Evolutionary conservation across 2,797 vertebrate genomes (phyloP).

Genomic region (Natrix natrix): DNA sequence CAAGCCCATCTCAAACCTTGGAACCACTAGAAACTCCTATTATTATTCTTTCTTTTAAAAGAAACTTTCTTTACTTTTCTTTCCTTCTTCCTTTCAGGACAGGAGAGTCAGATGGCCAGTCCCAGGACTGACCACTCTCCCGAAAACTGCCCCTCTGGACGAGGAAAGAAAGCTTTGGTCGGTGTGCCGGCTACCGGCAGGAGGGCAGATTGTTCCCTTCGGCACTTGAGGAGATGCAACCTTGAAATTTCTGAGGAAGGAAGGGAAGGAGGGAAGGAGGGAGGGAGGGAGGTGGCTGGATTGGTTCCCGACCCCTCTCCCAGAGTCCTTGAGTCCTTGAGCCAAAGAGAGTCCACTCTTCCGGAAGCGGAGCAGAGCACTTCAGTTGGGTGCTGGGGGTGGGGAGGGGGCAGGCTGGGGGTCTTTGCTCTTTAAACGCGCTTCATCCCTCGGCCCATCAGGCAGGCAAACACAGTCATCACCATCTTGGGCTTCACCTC

Average conservation of each 20-base stretch:
- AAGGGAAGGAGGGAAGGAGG: not conserved
- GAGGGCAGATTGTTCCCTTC: slow-evolving; percentile 72
- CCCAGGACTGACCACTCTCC: slow-evolving; percentile 51
- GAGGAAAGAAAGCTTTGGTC: slow-evolving; percentile 41
- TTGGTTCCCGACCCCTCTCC: slow-evolving; percentile 61
- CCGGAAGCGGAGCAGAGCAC: slow-evolving; percentile 69
- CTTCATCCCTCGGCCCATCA: slow-evolving; percentile 97
- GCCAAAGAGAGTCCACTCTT: slow-evolving; percentile 63
- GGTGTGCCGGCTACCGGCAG: slow-evolving; percentile 54
- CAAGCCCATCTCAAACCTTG: slow-evolving; percentile 49
- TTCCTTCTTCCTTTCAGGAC: not conserved
- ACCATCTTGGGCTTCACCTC: slow-evolving; percentile 97
- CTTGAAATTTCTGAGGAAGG: slow-evolving; percentile 35
- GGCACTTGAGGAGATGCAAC: slow-evolving; percentile 64
- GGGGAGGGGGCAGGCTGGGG: slow-evolving; percentile 51
- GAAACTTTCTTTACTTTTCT: slow-evolving; percentile 14
- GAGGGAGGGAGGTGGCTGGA: slow-evolving; percentile 51
- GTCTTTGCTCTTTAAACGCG: slow-evolving; percentile 73
- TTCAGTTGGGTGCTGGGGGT: slow-evolving; percentile 69
- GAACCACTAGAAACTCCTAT: slow-evolving; percentile 23
- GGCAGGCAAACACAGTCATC: slow-evolving; percentile 96
- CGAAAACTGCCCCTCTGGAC: slow-evolving; percentile 3
- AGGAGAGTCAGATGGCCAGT: slow-evolving; percentile 39
- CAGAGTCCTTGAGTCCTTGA: slow-evolving; percentile 67
- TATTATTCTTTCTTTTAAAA: slow-evolving; percentile 32